Conservation (phyloP, 2,113 vertebrate species). For the Alethe diademata region DNA sequence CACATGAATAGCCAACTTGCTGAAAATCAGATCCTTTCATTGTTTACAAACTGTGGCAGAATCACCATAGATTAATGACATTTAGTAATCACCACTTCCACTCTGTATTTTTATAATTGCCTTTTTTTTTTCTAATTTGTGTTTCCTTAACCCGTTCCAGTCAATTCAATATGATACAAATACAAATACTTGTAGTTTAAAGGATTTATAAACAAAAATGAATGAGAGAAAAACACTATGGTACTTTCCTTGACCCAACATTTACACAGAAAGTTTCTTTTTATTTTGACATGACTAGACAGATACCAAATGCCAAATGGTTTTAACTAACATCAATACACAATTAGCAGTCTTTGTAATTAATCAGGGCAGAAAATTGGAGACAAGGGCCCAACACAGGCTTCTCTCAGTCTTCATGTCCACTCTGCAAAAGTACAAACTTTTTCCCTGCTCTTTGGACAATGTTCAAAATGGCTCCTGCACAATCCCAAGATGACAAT, state of each 20-base stretch:
- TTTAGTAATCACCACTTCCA: not conserved
- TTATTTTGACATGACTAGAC: constrained; percentile 74
- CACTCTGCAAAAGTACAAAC: constrained; percentile 69
- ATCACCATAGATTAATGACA: not conserved
- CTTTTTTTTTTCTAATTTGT: not conserved
- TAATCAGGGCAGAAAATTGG: constrained; percentile 87
- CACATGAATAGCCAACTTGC: not conserved
- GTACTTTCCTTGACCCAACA: constrained; percentile 71
- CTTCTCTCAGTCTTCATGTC: constrained; percentile 70
- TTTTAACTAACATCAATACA: constrained; percentile 77
- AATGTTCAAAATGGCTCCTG: constrained; percentile 68
- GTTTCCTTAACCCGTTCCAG: not conserved
- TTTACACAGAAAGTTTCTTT: constrained; percentile 66
- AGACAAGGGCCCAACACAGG: constrained; percentile 75
- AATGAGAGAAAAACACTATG: constrained; percentile 45
- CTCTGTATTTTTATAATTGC: not conserved
- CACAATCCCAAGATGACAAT: constrained; percentile 71
- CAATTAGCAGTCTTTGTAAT: constrained; percentile 82
- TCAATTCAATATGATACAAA: not conserved
- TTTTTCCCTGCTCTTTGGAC: constrained; percentile 64
- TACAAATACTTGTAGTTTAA: not conserved
- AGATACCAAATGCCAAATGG: constrained; percentile 69
- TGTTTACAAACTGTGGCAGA: constrained; percentile 42
- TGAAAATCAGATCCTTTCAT: constrained; percentile 39
- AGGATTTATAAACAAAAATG: constrained; percentile 60